Conservation (phyloP, 2,888 invertebrate species). For the Leuctra nigra region DNA sequence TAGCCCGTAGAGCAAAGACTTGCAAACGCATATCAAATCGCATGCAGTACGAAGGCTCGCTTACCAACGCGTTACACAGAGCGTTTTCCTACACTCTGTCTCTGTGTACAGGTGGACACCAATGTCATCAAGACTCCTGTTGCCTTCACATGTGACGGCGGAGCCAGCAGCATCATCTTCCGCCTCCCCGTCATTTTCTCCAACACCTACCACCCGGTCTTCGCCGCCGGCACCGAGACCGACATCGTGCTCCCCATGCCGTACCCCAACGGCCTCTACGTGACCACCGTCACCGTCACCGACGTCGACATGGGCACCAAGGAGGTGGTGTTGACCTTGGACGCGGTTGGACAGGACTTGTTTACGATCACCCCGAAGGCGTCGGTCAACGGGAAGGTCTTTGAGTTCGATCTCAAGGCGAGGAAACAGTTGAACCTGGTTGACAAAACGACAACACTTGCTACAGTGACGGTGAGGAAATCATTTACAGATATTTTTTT, state of each 20-base stretch:
- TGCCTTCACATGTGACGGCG: too few species aligned
- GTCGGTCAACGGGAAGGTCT: neutral
- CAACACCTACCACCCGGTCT: conserved; percentile 46
- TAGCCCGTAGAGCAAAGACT: too few species aligned
- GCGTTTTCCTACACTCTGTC: too few species aligned
- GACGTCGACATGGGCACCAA: conserved; percentile 49
- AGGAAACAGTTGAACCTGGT: neutral
- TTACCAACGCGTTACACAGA: too few species aligned
- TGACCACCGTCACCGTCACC: conserved; percentile 43
- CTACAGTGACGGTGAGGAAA: neutral
- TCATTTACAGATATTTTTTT: too few species aligned
- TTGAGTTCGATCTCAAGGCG: neutral
- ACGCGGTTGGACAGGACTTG: neutral
- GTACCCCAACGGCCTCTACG: conserved; percentile 41
- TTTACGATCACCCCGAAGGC: neutral
- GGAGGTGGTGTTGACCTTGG: conserved; percentile 30
- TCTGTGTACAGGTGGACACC: too few species aligned
- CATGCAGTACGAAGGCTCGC: too few species aligned
- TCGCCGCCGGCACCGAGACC: conserved; percentile 37
- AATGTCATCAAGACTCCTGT: too few species aligned
- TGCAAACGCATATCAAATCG: too few species aligned
- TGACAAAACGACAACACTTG: neutral
- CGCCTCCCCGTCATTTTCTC: conserved; percentile 40
- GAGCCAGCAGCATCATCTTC: too few species aligned
- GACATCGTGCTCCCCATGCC: conserved; percentile 44